A percentile compares a stretch with the other conserved stretches of the same genome.
phyloP scores from a whole-genome alignment of 2,888 invertebrate genomes.

The Anthrax anthrax region DNA sequence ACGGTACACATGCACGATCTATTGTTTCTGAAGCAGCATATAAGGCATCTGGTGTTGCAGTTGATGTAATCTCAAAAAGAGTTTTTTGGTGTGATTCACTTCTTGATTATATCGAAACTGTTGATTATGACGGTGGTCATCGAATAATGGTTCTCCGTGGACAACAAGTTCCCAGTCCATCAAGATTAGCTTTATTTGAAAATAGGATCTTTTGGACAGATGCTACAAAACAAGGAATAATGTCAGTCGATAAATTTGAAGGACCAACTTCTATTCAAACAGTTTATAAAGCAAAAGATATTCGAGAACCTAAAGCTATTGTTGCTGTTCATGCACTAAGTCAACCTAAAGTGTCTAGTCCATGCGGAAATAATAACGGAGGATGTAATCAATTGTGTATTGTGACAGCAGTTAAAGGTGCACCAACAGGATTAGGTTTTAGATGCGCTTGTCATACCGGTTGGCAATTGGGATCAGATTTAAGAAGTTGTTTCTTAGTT shows the following conservation, averaged over 20 bases:
- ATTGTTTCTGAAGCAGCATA: slow-evolving; percentile 87
- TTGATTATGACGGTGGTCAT: slow-evolving; percentile 79
- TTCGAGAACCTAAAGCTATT: slow-evolving; percentile 69
- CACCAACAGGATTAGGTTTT: slow-evolving; percentile 58
- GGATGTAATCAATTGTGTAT: slow-evolving; percentile 91
- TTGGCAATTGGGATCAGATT: slow-evolving; percentile 56
- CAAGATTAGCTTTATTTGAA: slow-evolving; percentile 70
- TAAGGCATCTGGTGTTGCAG: slow-evolving; percentile 81
- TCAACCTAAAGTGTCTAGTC: slow-evolving; percentile 62
- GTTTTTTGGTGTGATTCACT: slow-evolving; percentile 95
- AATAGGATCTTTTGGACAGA: slow-evolving; percentile 85
- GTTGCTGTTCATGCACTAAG: slow-evolving; percentile 66
- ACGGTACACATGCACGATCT: slow-evolving; percentile 68
- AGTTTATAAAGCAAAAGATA: slow-evolving; percentile 65
- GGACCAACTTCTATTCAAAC: slow-evolving; percentile 64
- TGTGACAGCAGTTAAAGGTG: slow-evolving; percentile 58
- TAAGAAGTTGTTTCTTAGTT: slow-evolving; percentile 66
- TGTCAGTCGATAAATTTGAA: slow-evolving; percentile 74
- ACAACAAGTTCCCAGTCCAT: slow-evolving; percentile 73
- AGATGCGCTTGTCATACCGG: slow-evolving; percentile 88
- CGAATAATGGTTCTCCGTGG: slow-evolving; percentile 68
- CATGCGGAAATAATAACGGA: slow-evolving; percentile 76
- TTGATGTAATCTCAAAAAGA: slow-evolving; percentile 78
- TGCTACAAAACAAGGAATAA: slow-evolving; percentile 74
- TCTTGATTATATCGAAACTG: slow-evolving; percentile 89